phyloP scores from a whole-genome alignment of 64 coral and sea anemone species.

The Montipora efflorescens region DNA sequence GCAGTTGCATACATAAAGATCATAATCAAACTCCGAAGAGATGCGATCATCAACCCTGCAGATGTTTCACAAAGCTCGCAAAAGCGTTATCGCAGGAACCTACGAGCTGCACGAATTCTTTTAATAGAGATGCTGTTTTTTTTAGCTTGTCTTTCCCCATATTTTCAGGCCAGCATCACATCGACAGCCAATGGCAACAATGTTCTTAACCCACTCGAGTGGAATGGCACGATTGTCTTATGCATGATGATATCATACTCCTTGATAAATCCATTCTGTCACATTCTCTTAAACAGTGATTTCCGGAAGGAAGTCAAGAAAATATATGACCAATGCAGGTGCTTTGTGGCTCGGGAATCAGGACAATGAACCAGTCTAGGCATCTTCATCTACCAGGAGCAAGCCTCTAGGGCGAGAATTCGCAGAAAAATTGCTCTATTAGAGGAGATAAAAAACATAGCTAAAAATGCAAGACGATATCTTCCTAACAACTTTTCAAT shows the following conservation, averaged over 20 bases:
- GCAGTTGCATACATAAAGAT: slow-evolving; percentile 5
- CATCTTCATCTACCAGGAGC: not conserved
- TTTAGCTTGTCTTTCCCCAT: slow-evolving; percentile 29
- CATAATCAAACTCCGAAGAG: slow-evolving; percentile 47
- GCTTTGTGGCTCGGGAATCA: not conserved
- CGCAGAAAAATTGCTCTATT: too few species aligned
- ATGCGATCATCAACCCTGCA: slow-evolving; percentile 4
- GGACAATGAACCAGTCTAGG: not conserved
- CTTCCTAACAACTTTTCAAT: too few species aligned
- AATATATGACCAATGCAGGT: not conserved
- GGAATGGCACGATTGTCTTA: not conserved
- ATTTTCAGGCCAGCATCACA: not conserved
- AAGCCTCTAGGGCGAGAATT: not conserved
- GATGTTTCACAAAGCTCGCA: slow-evolving; percentile 11
- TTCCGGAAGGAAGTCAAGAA: slow-evolving; percentile 35
- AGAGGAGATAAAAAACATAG: too few species aligned
- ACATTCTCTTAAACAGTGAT: slow-evolving; percentile 57
- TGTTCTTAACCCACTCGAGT: not conserved
- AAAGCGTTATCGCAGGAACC: slow-evolving; percentile 52
- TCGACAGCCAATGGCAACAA: not conserved
- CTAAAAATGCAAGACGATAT: too few species aligned
- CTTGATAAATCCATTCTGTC: slow-evolving; percentile 43
- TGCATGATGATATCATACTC: slow-evolving; percentile 51
- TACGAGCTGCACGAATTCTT: slow-evolving; percentile 52
- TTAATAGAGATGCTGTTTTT: slow-evolving; percentile 34